Evolutionary conservation across 2,797 vertebrate species (phyloP).

Genomic region (Lagodon rhomboides): DNA sequence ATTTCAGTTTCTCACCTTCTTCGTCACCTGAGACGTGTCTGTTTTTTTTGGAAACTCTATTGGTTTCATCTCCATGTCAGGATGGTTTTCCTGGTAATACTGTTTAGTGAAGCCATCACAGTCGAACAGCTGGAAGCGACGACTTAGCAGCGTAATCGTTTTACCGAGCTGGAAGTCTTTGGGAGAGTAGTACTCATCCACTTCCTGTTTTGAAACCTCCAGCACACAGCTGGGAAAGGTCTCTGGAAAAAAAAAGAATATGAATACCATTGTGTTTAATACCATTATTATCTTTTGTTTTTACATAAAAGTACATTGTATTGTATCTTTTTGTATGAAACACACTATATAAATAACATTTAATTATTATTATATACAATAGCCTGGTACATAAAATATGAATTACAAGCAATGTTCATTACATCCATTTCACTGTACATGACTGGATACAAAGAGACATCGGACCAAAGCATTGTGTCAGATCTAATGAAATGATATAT

Average conservation of each 20-base stretch:
- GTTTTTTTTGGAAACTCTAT: constrained; percentile 76
- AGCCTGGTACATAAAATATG: neutral
- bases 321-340: neutral
- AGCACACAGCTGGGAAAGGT: constrained; percentile 92
- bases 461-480: neutral
- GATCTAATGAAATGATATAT: neutral
- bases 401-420: too few species aligned
- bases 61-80: constrained; percentile 84
- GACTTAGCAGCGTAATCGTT: constrained; percentile 86
- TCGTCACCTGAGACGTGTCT: constrained; percentile 50
- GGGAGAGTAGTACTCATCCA: constrained; percentile 91
- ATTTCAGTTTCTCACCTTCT: constrained; percentile 80
- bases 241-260: constrained; percentile 74
- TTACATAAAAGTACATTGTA: neutral
- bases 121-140: constrained; percentile 89
- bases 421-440: neutral
- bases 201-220: constrained; percentile 91
- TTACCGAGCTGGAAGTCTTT: constrained; percentile 92
- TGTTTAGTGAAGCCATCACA: constrained; percentile 91
- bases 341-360: neutral
- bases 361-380: neutral
- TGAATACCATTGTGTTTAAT: neutral
- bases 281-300: neutral
- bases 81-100: constrained; percentile 89
- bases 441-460: neutral